Evolutionary conservation across 1,140 invertebrate species (phyloP).

Genomic region (Achatina immaculata): DNA sequence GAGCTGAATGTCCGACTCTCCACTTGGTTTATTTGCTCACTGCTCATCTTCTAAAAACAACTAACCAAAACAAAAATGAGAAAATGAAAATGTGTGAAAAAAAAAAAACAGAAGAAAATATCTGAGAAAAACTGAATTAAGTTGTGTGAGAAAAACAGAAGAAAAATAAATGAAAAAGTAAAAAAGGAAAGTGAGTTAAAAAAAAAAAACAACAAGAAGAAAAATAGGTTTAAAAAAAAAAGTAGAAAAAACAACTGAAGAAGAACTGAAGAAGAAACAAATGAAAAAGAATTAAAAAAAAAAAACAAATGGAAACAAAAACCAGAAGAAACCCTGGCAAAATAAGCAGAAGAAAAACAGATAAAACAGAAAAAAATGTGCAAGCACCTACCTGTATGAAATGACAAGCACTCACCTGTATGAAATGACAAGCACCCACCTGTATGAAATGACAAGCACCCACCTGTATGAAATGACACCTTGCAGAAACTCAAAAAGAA

Average conservation of each 20-base stretch:
- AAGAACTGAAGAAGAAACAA: not conserved
- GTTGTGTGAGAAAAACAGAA: not conserved
- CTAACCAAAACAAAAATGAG: too few relatives aligned
- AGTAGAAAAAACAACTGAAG: not conserved
- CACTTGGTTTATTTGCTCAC: too few relatives aligned
- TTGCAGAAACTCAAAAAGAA: constrained; percentile 77
- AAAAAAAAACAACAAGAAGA: too few relatives aligned
- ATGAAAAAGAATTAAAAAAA: not conserved
- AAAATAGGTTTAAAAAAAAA: not conserved
- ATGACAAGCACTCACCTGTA: not conserved
- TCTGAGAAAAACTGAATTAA: not conserved
- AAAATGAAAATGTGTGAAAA: not conserved
- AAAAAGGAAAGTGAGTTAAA: not conserved
- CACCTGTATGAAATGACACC: constrained; percentile 76
- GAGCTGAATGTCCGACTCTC: too few relatives aligned
- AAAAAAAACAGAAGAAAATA: not conserved
- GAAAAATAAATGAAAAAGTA: not conserved
- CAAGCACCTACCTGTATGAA: not conserved
- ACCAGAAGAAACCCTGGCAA: not conserved
- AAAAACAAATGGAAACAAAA: not conserved
- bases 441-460: constrained; percentile 32
- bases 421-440: not conserved
- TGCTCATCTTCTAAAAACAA: too few relatives aligned
- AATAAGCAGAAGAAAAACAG: not conserved
- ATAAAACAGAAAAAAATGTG: not conserved